Percentiles rank a stretch among this genome's conserved stretches.
These are phyloP conservation scores for Alectoris magna DNA, from an alignment of 2,797 vertebrate genomes.

Conservation along the genomic window DNA sequence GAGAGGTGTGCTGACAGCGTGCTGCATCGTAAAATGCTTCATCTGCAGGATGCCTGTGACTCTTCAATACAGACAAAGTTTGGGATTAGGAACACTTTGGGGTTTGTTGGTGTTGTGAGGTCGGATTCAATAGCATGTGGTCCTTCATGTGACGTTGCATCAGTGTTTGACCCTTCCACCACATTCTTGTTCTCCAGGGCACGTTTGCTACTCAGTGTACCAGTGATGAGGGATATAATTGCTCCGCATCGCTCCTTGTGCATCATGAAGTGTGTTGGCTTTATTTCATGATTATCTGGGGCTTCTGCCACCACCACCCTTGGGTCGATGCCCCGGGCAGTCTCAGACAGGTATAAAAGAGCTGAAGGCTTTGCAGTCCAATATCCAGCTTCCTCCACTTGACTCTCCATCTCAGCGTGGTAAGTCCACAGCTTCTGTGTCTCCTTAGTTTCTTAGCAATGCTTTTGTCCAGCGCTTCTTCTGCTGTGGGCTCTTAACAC, in stretches of 20 bases:
- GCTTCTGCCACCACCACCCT: not conserved
- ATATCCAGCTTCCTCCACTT: not conserved
- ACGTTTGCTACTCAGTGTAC: not conserved
- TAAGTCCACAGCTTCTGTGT: not conserved
- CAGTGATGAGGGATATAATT: too few species aligned
- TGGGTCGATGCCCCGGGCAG: not conserved
- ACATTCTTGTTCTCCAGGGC: not conserved
- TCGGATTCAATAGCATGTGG: not conserved
- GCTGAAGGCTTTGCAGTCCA: not conserved
- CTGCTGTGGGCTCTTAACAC: not conserved
- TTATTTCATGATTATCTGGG: not conserved
- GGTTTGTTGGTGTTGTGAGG: not conserved
- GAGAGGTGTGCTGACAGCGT: not conserved
- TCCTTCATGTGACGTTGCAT: not conserved
- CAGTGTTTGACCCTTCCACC: not conserved
- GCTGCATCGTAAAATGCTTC: not conserved
- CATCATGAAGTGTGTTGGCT: not conserved
- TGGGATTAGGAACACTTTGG: not conserved
- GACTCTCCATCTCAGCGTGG: not conserved
- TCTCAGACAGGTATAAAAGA: not conserved
- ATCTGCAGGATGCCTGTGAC: not conserved
- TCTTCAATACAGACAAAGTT: accelerated
- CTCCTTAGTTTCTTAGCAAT: not conserved
- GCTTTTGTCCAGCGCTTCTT: not conserved
- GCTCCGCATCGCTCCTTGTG: too few species aligned